phyloP scores from a whole-genome alignment of 2,113 vertebrate species.

The Oreochromis niloticus region DNA sequence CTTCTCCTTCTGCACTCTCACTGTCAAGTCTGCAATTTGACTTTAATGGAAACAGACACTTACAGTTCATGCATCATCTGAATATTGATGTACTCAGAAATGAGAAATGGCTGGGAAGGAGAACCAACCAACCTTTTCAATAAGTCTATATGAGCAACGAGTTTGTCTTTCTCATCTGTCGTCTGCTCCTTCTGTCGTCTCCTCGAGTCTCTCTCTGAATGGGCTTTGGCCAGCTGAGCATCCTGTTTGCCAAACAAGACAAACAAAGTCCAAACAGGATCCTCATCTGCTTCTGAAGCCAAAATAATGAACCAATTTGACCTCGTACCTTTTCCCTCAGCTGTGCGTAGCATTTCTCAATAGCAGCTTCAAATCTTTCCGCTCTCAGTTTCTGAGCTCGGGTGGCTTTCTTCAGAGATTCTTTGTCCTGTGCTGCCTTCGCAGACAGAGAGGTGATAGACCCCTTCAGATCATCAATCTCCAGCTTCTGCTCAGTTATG shows the following conservation, averaged over 20 bases:
- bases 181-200: slow-evolving; percentile 69
- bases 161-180: slow-evolving; percentile 68
- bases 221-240: slow-evolving; percentile 66
- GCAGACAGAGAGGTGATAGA: slow-evolving; percentile 63
- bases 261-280: not conserved
- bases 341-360: slow-evolving; percentile 71
- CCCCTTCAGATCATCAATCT: slow-evolving; percentile 60
- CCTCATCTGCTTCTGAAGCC: not conserved
- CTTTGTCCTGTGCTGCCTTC: slow-evolving; percentile 67
- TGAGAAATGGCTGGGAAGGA: not conserved
- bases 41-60: slow-evolving; percentile 50
- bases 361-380: slow-evolving; percentile 68
- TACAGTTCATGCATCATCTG: not conserved
- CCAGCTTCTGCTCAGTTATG: slow-evolving; percentile 70
- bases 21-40: slow-evolving; percentile 70
- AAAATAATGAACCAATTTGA: not conserved
- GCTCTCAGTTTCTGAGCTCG: slow-evolving; percentile 77
- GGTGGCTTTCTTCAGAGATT: slow-evolving; percentile 75
- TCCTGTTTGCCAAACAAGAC: slow-evolving; percentile 65
- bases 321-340: slow-evolving; percentile 75
- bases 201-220: slow-evolving; percentile 70
- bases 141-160: slow-evolving; percentile 68
- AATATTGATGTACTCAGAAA: not conserved
- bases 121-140: slow-evolving; percentile 75
- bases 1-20: slow-evolving; percentile 67